A percentile compares a stretch with the other conserved stretches of the same genome.
Evolutionary conservation across 1,140 invertebrate species (phyloP).

Genomic region (Lanistes nyassanus): DNA sequence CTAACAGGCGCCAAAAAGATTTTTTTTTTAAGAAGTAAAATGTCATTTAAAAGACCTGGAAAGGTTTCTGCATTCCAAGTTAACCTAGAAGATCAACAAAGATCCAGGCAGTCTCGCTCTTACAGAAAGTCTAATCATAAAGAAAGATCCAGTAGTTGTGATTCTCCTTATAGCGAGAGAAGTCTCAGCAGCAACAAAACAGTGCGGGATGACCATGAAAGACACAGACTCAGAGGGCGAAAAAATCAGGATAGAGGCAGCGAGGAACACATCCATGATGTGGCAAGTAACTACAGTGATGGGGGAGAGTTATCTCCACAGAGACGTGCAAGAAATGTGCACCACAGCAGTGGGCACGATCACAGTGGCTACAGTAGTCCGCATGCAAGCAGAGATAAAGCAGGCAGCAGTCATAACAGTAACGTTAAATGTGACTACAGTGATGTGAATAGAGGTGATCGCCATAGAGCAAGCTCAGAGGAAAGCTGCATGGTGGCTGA

Average conservation of each 20-base stretch:
- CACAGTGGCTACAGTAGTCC: neutral
- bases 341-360: neutral
- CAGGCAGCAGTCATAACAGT: neutral
- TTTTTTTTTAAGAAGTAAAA: no score
- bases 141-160: neutral
- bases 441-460: neutral
- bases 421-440: neutral
- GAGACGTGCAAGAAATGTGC: neutral
- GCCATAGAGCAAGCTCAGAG: no score
- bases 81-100: slow-evolving; percentile 3
- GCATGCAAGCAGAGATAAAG: neutral
- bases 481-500: neutral
- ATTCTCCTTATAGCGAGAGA: neutral
- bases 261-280: neutral
- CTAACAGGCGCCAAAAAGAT: no score
- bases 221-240: neutral
- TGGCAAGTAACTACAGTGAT: neutral
- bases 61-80: slow-evolving; percentile 22
- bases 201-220: neutral
- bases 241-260: neutral
- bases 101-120: neutral
- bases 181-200: neutral
- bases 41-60: no score
- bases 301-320: neutral
- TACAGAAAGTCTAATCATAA: slow-evolving; percentile 7